Evolutionary conservation across 1,140 invertebrate genomes (phyloP), one percentile per base, ranked within the genome.

Genomic region (Rhyzopertha dominica): DNA sequence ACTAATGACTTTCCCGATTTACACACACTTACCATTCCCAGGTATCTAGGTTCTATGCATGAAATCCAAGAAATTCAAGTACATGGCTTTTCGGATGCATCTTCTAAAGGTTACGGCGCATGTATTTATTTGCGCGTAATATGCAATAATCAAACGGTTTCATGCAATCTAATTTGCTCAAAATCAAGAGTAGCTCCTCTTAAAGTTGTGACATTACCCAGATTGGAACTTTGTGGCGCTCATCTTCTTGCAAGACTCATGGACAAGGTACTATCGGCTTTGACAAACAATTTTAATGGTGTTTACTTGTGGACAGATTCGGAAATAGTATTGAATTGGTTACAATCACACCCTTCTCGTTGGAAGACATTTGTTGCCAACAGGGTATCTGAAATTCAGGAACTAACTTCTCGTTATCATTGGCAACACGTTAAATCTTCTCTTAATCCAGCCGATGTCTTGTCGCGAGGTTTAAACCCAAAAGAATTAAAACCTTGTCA

Each of bases 181-280:
- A 70, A 72, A 46, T 53, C 59, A 32, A 50, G 63, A 39, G 67
- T 73, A 2, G 58, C 68, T 19, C 70, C 70, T 24, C 26, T 69
- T 0, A 69, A 69, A 55, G 43, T 34, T 9, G 34, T 48, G 0
- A 63, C 67, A 10, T 58, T 76, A 12, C 72, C 75, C 4, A 34
- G 70, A 45, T 51, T 76, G 13, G 74, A 76, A 54, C 49, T 76
- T 14, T 60, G 53, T 34, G 71, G 60, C 7, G 71, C 72, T 4
- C 29, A 62, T 1, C 31, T 74, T 10, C 42, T 72, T 5, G 55
- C 64, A 3, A 54, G 59, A 5, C 34, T 71, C 25, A 19, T 66
- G 13, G 17, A 53, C 14, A 49, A 61, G 28, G 47, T 67, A 0
- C 45, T 7, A 28, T 1, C 41, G 9, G 44, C 49, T 9, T 40